phyloP scores from a whole-genome alignment of 2,797 vertebrate genomes.

The Smutsia temminckii region DNA sequence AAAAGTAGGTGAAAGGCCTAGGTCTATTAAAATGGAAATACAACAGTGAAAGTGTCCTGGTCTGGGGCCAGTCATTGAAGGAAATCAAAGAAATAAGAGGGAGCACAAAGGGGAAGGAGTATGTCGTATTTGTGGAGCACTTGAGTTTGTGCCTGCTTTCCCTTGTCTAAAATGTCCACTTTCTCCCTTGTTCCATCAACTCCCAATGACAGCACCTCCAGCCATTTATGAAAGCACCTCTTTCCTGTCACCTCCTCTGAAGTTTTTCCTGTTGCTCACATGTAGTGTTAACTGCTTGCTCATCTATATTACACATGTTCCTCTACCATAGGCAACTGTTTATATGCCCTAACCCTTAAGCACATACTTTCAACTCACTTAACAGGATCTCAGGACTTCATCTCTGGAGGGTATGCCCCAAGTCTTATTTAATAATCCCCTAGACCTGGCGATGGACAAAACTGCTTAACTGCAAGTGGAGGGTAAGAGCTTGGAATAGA shows the following conservation, averaged over 20 bases:
- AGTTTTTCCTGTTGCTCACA: neutral
- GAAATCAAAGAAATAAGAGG: neutral
- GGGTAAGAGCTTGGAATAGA: fast-evolving
- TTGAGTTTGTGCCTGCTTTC: no score
- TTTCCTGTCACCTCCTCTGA: neutral
- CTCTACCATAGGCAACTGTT: neutral
- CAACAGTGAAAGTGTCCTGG: neutral
- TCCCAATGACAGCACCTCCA: neutral
- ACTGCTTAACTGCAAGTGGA: neutral
- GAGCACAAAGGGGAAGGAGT: neutral
- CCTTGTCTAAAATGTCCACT: neutral
- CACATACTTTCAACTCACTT: neutral
- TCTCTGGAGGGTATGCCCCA: neutral
- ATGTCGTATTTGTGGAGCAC: neutral
- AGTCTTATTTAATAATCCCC: neutral
- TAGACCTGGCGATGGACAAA: neutral
- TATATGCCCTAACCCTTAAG: neutral
- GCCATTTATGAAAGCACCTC: neutral
- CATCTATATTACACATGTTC: neutral
- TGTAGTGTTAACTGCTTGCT: neutral
- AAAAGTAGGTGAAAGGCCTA: neutral
- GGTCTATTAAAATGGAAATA: neutral
- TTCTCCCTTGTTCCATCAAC: neutral
- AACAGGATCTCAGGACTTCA: neutral
- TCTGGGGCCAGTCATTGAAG: neutral